Evolutionary conservation across 1,140 invertebrate genomes (phyloP).

Genomic region (Drosophila melanica): DNA sequence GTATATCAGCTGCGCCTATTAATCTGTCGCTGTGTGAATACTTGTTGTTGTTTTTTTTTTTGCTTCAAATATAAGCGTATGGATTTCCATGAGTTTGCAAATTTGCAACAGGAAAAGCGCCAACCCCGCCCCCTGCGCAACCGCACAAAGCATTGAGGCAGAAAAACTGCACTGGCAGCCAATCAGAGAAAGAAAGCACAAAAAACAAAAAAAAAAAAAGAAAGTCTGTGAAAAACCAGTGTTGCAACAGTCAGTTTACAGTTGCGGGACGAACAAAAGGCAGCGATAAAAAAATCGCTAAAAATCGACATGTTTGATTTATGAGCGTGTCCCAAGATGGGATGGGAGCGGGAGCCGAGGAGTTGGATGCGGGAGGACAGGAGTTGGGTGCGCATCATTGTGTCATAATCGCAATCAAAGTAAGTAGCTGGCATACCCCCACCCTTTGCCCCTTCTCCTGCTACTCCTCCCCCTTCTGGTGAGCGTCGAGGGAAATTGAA

Average conservation of each 20-base stretch:
- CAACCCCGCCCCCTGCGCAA: not conserved
- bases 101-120: conserved; percentile 32
- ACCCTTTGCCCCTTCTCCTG: not conserved
- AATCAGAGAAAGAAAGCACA: conserved; percentile 41
- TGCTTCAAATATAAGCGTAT: conserved; percentile 46
- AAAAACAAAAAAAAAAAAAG: conserved; percentile 4
- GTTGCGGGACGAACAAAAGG: conserved; percentile 29
- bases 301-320: conserved; percentile 54
- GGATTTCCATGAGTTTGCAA: conserved; percentile 57
- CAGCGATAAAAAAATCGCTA: conserved; percentile 43
- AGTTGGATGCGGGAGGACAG: no score
- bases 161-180: conserved; percentile 74
- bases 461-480: not conserved
- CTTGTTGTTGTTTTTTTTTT: conserved; percentile 22
- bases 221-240: no score
- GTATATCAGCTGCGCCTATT: no score
- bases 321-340: conserved; percentile 11
- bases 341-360: not conserved
- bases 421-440: conserved; percentile 56
- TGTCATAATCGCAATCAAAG: conserved; percentile 64
- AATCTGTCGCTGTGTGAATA: not conserved
- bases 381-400: conserved; percentile 9
- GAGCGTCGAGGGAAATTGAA: conserved; percentile 62
- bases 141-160: conserved; percentile 58
- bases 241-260: no score